Percentiles rank a stretch among this genome's conserved stretches.
Conservation (phyloP, 2,113 vertebrate genomes). For the Sus scrofa region DNA sequence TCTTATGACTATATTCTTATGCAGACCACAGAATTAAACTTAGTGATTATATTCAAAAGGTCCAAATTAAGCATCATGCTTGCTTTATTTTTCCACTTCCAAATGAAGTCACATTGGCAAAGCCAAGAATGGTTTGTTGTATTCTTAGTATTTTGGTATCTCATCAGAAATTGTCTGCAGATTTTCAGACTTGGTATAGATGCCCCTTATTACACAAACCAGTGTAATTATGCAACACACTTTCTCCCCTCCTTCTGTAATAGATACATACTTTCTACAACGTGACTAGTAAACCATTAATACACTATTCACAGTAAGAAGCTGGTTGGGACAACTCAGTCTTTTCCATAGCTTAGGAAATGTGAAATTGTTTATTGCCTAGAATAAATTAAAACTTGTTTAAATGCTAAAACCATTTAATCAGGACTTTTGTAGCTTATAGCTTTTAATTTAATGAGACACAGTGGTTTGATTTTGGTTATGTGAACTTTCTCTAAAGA, state of each 20-base stretch:
- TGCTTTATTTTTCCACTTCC: constrained; percentile 18
- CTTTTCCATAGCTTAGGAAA: neutral
- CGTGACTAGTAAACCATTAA: constrained; percentile 7
- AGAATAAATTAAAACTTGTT: neutral
- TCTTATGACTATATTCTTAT: neutral
- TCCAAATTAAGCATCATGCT: neutral
- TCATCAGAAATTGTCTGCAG: constrained; percentile 34
- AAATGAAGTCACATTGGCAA: neutral
- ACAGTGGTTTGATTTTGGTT: constrained; percentile 24
- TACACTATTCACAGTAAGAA: neutral
- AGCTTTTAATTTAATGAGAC: constrained; percentile 27
- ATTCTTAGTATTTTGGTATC: neutral
- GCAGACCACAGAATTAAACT: neutral
- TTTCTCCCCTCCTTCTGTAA: neutral
- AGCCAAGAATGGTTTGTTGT: neutral
- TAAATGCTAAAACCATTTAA: constrained; percentile 15
- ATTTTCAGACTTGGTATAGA: constrained; percentile 9
- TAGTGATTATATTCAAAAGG: constrained; percentile 20
- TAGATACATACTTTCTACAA: neutral
- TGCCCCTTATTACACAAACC: neutral
- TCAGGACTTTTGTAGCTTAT: neutral
- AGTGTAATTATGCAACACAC: neutral
- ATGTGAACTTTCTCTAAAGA: constrained; percentile 13
- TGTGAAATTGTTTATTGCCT: neutral
- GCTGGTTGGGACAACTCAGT: neutral